Evolutionary conservation across 2,888 invertebrate species (phyloP).

Genomic region (Xylota sylvarum): DNA sequence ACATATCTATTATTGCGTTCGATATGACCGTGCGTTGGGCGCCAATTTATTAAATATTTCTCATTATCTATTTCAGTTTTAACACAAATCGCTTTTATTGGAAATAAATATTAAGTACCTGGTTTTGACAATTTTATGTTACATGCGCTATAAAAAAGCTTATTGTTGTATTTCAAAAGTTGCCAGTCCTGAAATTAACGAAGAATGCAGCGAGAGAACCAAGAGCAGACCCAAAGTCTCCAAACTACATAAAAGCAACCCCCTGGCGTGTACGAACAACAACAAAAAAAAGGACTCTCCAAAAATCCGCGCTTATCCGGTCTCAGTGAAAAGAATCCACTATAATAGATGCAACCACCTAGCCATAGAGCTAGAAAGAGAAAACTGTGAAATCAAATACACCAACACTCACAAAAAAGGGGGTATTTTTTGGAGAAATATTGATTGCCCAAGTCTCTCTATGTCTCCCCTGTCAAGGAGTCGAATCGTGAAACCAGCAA

Average conservation of each 20-base stretch:
- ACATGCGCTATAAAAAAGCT: constrained; percentile 15
- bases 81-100: no score
- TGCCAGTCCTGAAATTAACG: constrained; percentile 62
- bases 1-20: no score
- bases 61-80: no score
- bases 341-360: background rate
- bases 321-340: constrained; percentile 32
- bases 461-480: constrained; percentile 59
- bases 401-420: constrained; percentile 43
- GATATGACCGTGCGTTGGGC: background rate
- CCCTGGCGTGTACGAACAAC: constrained; percentile 39
- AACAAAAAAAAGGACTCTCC: constrained; percentile 55
- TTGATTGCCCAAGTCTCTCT: constrained; percentile 72
- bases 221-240: constrained; percentile 8
- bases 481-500: constrained; percentile 60
- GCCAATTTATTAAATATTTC: background rate
- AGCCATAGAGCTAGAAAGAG: constrained; percentile 38
- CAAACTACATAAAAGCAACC: constrained; percentile 29
- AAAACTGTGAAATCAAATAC: constrained; percentile 37
- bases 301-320: constrained; percentile 57
- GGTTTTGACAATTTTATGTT: background rate
- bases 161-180: constrained; percentile 23
- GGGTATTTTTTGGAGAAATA: constrained; percentile 71
- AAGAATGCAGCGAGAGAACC: constrained; percentile 2
- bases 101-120: no score